Base-by-base conservation (phyloP, 2,888 invertebrate genomes). In the Pollenia amentaria region DNA sequence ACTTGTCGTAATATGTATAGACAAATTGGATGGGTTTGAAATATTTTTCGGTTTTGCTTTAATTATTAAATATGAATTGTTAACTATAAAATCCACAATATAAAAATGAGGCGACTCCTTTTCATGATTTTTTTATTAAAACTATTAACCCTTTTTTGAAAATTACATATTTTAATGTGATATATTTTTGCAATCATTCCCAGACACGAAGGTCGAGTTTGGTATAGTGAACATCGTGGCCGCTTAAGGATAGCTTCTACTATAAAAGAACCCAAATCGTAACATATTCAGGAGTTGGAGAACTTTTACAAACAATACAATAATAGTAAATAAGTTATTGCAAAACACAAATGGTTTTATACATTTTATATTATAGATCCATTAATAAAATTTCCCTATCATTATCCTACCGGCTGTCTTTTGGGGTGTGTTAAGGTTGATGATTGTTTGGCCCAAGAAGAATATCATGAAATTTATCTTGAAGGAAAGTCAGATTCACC, bases 241-340 rank as follows among this genome's bases (percentile, higher is more conserved):
- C 95, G 98, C 57, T 94, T 99, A 64, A 99, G 99, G 99, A 98
- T 99, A 89, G 98, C 98, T 29, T 96, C 99, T 6, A 97, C 98
- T 0, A 95, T 95, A 2, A 97, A 97, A 93, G 94, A 95, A 42
- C 96, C 98, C 0, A 95, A 95, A 29, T 93, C 94, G 9, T 95
- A 96, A 62, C 95, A 96, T 81, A 94, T 98, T 69, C 93, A 94
- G 9, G 94, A 95, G 0, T 90, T 97, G 21, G 97, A 98, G 93
- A 94, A 95, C 83, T 95, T 95, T 88, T 98, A 98, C 92, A 93
- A 95, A 70, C 93, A 94, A 16, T 93, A 96, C 53, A 95, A 96
- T 91, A 94, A 95, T 91, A 96, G 96, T 96, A 91, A 77, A 65
- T 21, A 29, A 42, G 0, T n/a, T 40, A 44, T 55, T 44, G n/a